These are phyloP conservation scores for Polydrusus pterygomalis DNA, from an alignment of 2,888 invertebrate species.

Conservation along the genomic window DNA sequence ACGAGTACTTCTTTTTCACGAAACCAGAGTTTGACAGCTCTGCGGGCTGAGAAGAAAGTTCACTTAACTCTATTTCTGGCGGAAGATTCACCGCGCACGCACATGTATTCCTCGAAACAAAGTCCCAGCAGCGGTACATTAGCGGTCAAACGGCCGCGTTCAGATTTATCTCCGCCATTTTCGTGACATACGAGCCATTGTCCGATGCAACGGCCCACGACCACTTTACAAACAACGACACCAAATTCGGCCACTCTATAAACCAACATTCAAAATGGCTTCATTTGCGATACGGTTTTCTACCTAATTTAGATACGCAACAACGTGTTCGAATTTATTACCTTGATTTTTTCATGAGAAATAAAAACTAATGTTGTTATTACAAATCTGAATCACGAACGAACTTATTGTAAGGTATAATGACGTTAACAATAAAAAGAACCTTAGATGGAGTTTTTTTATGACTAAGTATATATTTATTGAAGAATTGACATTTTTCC, in stretches of 20 bases:
- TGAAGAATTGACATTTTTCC: too few species aligned
- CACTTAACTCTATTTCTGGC: neutral
- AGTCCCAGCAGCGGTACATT: slow-evolving; percentile 45
- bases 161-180: slow-evolving; percentile 69
- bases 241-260: slow-evolving; percentile 73
- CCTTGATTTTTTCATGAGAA: slow-evolving; percentile 25
- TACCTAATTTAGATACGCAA: slow-evolving; percentile 66
- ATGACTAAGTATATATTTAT: too few species aligned
- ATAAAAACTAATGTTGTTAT: neutral
- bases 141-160: slow-evolving; percentile 51
- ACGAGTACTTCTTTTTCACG: too few species aligned
- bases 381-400: slow-evolving; percentile 15
- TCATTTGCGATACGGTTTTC: slow-evolving; percentile 69
- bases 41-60: too few species aligned
- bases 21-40: too few species aligned
- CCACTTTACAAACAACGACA: slow-evolving; percentile 71
- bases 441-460: neutral
- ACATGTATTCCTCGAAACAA: slow-evolving; percentile 51
- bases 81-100: slow-evolving; percentile 33
- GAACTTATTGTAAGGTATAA: neutral
- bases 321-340: slow-evolving; percentile 43
- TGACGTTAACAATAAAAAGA: neutral
- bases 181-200: slow-evolving; percentile 71
- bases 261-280: slow-evolving; percentile 72
- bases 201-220: slow-evolving; percentile 68